Conservation (phyloP, 2,113 vertebrate genomes). For the Ictidomys tridecemlineatus region DNA sequence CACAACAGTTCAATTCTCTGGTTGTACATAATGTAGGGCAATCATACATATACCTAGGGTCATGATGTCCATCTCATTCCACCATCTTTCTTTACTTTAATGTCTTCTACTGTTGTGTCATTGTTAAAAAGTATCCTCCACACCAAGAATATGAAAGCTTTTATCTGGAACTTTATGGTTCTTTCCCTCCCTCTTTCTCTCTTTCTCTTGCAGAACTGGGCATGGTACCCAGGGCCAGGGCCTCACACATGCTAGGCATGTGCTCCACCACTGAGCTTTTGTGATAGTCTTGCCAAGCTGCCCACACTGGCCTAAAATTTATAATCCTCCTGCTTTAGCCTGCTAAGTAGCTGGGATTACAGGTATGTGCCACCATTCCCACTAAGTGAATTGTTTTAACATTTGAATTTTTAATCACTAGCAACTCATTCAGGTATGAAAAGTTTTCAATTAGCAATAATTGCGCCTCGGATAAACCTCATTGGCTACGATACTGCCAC, state of each 20-base stretch:
- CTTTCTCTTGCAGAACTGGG: neutral
- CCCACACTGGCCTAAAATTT: neutral
- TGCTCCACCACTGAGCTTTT: neutral
- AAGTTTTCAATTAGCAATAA: no score
- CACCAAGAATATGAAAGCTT: neutral
- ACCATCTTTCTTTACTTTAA: neutral
- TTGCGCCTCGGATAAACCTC: no score
- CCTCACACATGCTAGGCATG: neutral
- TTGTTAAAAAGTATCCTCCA: neutral
- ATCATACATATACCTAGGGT: no score
- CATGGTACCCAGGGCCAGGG: neutral
- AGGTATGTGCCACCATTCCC: neutral
- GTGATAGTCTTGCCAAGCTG: neutral
- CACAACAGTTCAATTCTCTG: no score
- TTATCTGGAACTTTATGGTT: constrained; percentile 19
- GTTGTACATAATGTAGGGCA: no score
- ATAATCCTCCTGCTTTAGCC: neutral
- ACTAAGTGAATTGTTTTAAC: neutral
- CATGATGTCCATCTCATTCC: no score
- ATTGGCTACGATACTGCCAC: no score
- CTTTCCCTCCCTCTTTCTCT: no score
- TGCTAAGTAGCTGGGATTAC: neutral
- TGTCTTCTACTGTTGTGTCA: neutral
- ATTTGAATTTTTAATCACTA: constrained; percentile 31
- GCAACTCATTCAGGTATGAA: neutral